These are phyloP conservation scores for Cariama cristata DNA, from an alignment of 2,113 vertebrate species.

Conservation along the genomic window DNA sequence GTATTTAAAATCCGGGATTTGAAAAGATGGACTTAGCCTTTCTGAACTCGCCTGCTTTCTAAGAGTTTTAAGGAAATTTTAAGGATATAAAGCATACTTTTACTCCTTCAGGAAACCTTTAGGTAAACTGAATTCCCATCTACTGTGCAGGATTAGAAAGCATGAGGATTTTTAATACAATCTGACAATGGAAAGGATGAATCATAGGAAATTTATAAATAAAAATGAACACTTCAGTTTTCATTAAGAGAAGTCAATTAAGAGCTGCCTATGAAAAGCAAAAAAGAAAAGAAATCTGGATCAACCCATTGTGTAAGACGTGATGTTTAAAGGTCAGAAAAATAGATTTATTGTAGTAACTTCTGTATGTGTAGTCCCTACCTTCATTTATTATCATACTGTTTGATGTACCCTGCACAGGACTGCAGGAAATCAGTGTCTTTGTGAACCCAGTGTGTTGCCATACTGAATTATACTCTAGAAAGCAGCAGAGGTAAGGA, in stretches of 20 bases:
- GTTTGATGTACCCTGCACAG: not conserved
- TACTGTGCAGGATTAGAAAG: not conserved
- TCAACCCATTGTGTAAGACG: rapidly evolving
- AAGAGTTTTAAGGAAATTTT: not conserved
- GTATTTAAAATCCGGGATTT: not conserved
- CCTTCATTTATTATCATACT: not conserved
- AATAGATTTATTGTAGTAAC: not conserved
- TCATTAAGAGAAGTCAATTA: not conserved
- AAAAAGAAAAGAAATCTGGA: not conserved
- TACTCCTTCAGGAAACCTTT: not conserved
- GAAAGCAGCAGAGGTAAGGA: not conserved
- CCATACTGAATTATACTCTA: not conserved
- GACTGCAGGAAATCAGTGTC: not conserved
- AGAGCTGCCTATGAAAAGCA: not conserved
- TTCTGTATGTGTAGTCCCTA: not conserved
- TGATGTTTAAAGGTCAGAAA: not conserved
- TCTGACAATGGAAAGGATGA: not conserved
- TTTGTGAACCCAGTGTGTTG: not conserved
- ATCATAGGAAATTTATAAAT: not conserved
- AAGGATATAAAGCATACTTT: not conserved
- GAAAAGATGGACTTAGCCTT: not conserved
- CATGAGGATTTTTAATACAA: not conserved
- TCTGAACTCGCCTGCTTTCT: not conserved
- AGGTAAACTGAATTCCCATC: not conserved
- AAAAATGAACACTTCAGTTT: not conserved